Evolutionary conservation across 2,797 vertebrate species (phyloP).

Genomic region (Sebastes nivosus): DNA sequence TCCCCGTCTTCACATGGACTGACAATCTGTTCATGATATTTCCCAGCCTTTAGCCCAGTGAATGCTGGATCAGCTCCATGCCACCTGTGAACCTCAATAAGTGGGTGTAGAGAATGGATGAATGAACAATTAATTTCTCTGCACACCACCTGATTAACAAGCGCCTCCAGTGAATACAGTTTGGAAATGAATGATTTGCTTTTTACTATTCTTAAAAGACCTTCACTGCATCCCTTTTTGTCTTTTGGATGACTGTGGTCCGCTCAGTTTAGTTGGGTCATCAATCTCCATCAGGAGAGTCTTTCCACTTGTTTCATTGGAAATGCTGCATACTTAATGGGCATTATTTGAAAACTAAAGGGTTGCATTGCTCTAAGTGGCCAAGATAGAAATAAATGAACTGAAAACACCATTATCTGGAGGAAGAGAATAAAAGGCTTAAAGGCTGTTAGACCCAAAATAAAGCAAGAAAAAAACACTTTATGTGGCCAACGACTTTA

Average conservation of each 20-base stretch:
- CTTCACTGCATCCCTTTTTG: conserved; percentile 28
- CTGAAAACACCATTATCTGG: conserved; percentile 75
- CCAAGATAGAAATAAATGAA: conserved; percentile 78
- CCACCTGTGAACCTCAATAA: conserved; percentile 38
- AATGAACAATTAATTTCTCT: conserved; percentile 44
- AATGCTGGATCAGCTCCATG: conserved; percentile 25
- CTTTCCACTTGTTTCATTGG: conserved; percentile 63
- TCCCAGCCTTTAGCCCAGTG: conserved; percentile 20
- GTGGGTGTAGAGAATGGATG: conserved; percentile 29
- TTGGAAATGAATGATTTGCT: conserved; percentile 31
- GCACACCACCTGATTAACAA: conserved; percentile 24
- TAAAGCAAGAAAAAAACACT: conserved; percentile 39
- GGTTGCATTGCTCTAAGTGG: conserved; percentile 69
- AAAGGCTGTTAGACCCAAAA: conserved; percentile 52
- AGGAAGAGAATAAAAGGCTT: conserved; percentile 69
- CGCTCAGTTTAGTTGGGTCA: conserved; percentile 55
- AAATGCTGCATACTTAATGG: conserved; percentile 73
- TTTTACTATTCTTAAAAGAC: conserved; percentile 48
- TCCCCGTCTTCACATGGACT: not conserved
- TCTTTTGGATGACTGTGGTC: conserved; percentile 44
- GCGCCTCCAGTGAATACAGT: conserved; percentile 10
- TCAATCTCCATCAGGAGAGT: conserved; percentile 67
- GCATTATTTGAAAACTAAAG: conserved; percentile 69
- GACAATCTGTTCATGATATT: conserved; percentile 25
- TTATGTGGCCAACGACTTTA: conserved; percentile 32